Conservation (phyloP, 2,888 invertebrate species). For the Temnothorax rugatulus region DNA sequence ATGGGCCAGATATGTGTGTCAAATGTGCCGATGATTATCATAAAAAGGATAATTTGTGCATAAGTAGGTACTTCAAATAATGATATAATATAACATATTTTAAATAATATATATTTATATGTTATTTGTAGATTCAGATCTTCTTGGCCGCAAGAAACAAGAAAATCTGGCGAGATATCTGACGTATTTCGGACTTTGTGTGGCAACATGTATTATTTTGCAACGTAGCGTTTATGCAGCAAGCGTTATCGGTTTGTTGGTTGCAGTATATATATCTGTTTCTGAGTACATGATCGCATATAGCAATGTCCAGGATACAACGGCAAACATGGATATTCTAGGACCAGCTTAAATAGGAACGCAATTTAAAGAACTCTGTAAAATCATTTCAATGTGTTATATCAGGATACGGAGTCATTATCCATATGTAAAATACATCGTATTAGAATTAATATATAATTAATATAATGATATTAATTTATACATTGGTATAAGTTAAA, state of each 20-base stretch:
- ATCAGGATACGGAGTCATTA: not conserved
- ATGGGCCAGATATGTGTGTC: constrained; percentile 96
- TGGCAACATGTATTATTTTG: constrained; percentile 95
- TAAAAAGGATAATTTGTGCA: constrained; percentile 92
- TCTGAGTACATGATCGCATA: constrained; percentile 92
- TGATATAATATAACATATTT: not conserved
- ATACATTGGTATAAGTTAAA: not conserved
- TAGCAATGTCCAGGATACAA: constrained; percentile 79
- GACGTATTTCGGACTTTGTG: constrained; percentile 94
- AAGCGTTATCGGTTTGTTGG: constrained; percentile 92
- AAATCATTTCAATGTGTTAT: not conserved
- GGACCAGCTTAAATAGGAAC: constrained; percentile 66
- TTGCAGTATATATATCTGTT: constrained; percentile 93
- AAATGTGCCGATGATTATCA: constrained; percentile 92
- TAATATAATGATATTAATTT: no score
- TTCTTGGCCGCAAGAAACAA: constrained; percentile 87
- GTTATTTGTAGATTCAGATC: constrained; percentile 73
- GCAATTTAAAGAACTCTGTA: constrained; percentile 6
- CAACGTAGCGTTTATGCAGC: constrained; percentile 93
- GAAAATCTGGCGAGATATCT: constrained; percentile 91
- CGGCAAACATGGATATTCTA: constrained; percentile 79
- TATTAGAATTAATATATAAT: not conserved
- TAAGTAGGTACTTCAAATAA: constrained; percentile 87
- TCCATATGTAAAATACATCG: constrained; percentile 22
- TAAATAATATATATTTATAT: constrained; percentile 6